These are phyloP conservation scores for Seira ritae DNA, from an alignment of 2,888 invertebrate genomes.

Conservation along the genomic window DNA sequence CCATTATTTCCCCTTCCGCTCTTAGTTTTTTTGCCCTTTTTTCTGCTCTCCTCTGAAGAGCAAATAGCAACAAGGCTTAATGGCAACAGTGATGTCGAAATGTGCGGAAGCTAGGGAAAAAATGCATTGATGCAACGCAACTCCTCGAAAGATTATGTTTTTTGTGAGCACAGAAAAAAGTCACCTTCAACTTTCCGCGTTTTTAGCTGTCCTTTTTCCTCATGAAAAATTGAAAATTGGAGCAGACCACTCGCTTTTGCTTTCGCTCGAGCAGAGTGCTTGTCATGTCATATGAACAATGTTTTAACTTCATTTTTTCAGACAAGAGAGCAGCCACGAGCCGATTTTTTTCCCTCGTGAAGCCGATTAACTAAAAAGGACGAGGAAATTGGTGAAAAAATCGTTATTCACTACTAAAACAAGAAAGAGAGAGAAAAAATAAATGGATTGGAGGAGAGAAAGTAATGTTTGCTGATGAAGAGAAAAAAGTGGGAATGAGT, in stretches of 20 bases:
- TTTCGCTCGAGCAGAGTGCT: too few species aligned
- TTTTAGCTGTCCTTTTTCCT: slow-evolving; percentile 32
- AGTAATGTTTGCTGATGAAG: too few species aligned
- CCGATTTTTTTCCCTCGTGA: background rate
- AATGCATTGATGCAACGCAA: slow-evolving; percentile 30
- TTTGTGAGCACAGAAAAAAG: too few species aligned
- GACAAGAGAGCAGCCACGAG: background rate
- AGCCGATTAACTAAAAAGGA: background rate
- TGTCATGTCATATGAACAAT: too few species aligned
- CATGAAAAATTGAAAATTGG: slow-evolving; percentile 52
- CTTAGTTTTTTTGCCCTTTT: background rate
- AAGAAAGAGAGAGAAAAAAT: slow-evolving; percentile 4
- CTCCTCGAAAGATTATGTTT: too few species aligned
- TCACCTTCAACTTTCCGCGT: slow-evolving; percentile 41
- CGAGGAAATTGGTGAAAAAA: background rate
- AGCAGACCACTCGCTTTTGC: slow-evolving; percentile 7
- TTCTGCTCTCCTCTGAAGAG: background rate
- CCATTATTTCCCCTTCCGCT: slow-evolving; percentile 26
- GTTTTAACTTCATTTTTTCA: background rate
- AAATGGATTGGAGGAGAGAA: too few species aligned
- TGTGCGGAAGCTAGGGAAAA: too few species aligned
- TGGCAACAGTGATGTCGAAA: too few species aligned
- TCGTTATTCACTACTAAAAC: background rate
- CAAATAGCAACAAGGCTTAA: background rate
- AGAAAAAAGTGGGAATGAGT: too few species aligned